phyloP scores from a whole-genome alignment of 1,140 invertebrate species.

The Apis laboriosa region DNA sequence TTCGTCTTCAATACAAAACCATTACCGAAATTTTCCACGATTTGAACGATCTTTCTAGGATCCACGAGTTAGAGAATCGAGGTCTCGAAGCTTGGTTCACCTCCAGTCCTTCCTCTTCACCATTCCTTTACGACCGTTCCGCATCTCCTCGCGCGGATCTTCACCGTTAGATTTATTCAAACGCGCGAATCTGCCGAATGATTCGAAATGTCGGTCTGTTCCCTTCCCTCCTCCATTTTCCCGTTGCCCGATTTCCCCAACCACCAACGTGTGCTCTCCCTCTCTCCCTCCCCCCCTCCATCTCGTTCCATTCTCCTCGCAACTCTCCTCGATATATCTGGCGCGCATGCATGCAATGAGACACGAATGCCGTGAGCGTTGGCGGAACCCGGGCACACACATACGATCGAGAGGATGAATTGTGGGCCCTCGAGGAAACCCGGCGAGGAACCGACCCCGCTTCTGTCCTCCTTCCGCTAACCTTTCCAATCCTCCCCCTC shows the following conservation, averaged over 20 bases:
- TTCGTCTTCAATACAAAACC: no score
- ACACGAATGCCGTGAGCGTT: slow-evolving; percentile 46
- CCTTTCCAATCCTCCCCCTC: not conserved
- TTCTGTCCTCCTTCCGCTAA: slow-evolving; percentile 8
- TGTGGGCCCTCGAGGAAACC: slow-evolving; percentile 45
- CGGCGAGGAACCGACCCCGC: not conserved
- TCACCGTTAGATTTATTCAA: slow-evolving; percentile 67
- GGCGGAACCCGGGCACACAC: slow-evolving; percentile 28
- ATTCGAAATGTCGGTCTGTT: slow-evolving; percentile 44
- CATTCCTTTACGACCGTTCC: not conserved
- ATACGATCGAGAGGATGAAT: slow-evolving; percentile 53
- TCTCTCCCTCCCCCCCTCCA: not conserved
- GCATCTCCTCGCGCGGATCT: slow-evolving; percentile 36
- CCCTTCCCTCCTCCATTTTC: slow-evolving; percentile 3
- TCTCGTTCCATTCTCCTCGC: not conserved
- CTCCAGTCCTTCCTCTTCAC: no score
- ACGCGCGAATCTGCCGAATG: slow-evolving; percentile 50
- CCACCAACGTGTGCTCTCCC: not conserved
- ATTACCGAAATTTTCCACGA: no score
- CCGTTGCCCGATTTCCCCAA: not conserved
- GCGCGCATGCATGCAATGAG: slow-evolving; percentile 37
- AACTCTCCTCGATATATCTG: not conserved
- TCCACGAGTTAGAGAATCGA: no score
- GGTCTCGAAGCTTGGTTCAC: no score
- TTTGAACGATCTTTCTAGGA: no score